A percentile compares a stretch with the other conserved stretches of the same genome.
These are phyloP conservation scores for Dyspetes luteomarginatus DNA, from an alignment of 2,888 invertebrate species.

Conservation along the genomic window DNA sequence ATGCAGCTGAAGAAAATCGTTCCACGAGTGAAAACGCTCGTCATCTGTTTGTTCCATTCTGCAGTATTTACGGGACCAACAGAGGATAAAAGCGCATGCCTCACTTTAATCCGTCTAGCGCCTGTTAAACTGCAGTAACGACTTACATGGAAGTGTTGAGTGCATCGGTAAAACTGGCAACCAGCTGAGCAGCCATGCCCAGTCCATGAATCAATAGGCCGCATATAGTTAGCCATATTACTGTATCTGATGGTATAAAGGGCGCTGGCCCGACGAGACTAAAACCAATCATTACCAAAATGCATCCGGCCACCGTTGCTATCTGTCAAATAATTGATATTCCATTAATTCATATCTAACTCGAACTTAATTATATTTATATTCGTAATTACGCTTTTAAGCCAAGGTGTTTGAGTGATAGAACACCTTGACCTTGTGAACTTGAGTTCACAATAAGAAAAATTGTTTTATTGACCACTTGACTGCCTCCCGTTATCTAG, in stretches of 20 bases:
- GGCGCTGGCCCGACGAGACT: constrained; percentile 92
- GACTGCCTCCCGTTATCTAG: too few species aligned
- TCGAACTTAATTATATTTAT: too few species aligned
- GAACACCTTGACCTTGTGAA: too few species aligned
- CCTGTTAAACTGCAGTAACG: constrained; percentile 30
- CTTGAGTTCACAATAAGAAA: too few species aligned
- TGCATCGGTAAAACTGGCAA: constrained; percentile 94
- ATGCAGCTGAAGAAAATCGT: neutral
- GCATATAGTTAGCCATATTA: constrained; percentile 87
- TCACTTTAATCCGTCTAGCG: constrained; percentile 2
- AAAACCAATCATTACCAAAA: constrained; percentile 88
- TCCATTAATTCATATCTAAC: neutral
- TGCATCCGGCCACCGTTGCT: constrained; percentile 88
- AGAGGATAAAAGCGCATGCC: neutral
- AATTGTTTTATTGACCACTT: too few species aligned
- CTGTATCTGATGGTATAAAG: constrained; percentile 87
- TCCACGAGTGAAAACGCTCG: neutral
- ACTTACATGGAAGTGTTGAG: constrained; percentile 92
- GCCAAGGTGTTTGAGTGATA: too few species aligned
- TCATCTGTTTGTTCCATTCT: neutral
- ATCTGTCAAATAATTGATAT: constrained; percentile 77
- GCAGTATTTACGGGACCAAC: neutral
- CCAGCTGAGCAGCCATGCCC: constrained; percentile 93
- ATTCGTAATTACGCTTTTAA: too few species aligned
- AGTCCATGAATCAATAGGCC: constrained; percentile 92